Evolutionary conservation across 2,888 invertebrate genomes (phyloP), one percentile per base, ranked within the genome.

Genomic region (Drosophila testacea): DNA sequence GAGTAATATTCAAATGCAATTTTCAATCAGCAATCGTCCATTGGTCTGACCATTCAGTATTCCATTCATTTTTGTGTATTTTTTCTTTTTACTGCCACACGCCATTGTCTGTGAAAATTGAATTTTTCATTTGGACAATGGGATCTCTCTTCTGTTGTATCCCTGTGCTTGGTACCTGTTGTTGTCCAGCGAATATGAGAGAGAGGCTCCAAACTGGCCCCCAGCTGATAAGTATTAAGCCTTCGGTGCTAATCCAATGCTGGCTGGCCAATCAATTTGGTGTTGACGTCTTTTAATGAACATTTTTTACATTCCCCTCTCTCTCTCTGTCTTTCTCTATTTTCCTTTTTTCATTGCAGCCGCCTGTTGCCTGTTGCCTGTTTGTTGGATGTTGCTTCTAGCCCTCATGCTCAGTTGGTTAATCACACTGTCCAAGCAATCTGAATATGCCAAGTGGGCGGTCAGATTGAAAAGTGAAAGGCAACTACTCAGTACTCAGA

Each of bases 221-320:
- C 39, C 28, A 27, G 16, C 68, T 61, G 83, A 88, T 88, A 88
- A 86, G 87, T 73, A 66, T 71, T 67, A 87, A 81, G 78, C 89
- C 87, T 69, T 69, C 61, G 83, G 71, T 86, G 73, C 67, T 81
- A 83, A 87, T 81, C 87, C 86, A 83, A 64, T 61, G 69, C 71
- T 60, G 74, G 66, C 70, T 50, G 55, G 62, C 27, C 81, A 86
- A 88, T 86, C 78, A 86, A 73, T 81, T 86, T 66, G 54, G 80
- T 72, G 84, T 71, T 56, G 66, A 73, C 59, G 64, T 66, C 68
- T 69, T 81, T 81, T 75, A 89, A 89, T 87, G 73, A 88, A 86
- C 62, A 47, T 48, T 63, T 61, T 39, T 27, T 46, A 11, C 32
- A 16, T 32, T 36, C 39, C 48, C 34, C 32, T 16, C 13, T 36